Conservation (phyloP, 1,140 invertebrate species). For the Oedothorax gibbosus region DNA sequence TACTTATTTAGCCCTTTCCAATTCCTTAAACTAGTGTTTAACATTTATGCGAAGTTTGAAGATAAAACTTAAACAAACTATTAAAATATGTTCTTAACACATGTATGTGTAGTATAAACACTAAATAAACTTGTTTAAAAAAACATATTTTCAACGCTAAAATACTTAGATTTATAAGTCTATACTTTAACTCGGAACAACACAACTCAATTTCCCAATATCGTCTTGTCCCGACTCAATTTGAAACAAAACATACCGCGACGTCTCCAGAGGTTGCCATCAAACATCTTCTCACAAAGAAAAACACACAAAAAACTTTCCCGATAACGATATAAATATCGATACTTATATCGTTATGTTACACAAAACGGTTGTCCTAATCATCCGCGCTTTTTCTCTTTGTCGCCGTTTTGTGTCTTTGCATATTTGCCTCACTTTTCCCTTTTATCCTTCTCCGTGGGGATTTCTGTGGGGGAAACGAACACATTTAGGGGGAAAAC, state of each 20-base stretch:
- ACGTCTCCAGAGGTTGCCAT: constrained; percentile 11
- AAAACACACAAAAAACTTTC: not conserved
- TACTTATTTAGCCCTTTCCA: no score
- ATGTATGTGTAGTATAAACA: no score
- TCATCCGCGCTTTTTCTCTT: constrained; percentile 40
- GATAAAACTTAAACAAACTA: no score
- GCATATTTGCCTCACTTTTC: constrained; percentile 10
- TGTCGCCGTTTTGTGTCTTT: constrained; percentile 41
- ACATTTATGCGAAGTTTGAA: no score
- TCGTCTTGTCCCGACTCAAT: not conserved
- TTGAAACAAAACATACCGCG: not conserved
- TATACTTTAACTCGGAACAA: not conserved
- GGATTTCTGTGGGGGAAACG: not conserved
- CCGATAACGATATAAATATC: constrained; percentile 53
- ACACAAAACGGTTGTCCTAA: constrained; percentile 27
- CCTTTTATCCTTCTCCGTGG: constrained; percentile 3
- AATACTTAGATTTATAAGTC: not conserved
- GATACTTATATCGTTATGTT: not conserved
- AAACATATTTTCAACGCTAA: not conserved
- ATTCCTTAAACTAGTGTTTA: no score
- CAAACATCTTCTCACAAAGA: constrained; percentile 10
- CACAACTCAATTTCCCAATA: not conserved
- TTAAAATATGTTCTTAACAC: no score
- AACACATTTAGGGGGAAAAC: constrained; percentile 22
- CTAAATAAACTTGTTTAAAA: no score